Conservation (phyloP, 2,113 vertebrate genomes). For the Brachyhypopomus gauderio region DNA sequence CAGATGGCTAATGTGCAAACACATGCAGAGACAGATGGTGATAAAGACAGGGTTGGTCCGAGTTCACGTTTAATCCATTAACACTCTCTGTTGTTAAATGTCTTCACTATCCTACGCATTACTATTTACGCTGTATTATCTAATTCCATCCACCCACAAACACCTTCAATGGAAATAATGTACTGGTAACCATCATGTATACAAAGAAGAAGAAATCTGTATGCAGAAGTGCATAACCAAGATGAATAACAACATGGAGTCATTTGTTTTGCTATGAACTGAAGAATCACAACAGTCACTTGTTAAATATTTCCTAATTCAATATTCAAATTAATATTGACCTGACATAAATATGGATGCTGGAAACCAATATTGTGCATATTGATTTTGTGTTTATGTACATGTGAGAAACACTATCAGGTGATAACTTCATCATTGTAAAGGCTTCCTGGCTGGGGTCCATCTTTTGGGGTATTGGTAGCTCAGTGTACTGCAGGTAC, state of each 20-base stretch:
- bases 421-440: conserved; percentile 71
- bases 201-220: background rate
- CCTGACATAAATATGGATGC: no score
- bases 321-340: no score
- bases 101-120: conserved; percentile 1
- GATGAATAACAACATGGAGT: background rate
- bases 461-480: conserved; percentile 16
- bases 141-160: no score
- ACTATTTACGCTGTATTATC: background rate
- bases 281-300: background rate
- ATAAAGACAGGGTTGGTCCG: background rate
- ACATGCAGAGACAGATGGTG: background rate
- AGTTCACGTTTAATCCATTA: background rate
- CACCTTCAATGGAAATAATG: background rate
- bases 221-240: background rate
- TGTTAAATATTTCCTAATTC: conserved; percentile 8
- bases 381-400: background rate
- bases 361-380: conserved; percentile 35
- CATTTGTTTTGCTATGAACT: background rate
- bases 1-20: conserved; percentile 15
- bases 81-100: background rate
- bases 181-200: background rate
- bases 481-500: conserved; percentile 4
- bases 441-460: conserved; percentile 49
- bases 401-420: conserved; percentile 67